Conservation (phyloP, 1,140 invertebrate genomes). For the Spodoptera frugiperda region DNA sequence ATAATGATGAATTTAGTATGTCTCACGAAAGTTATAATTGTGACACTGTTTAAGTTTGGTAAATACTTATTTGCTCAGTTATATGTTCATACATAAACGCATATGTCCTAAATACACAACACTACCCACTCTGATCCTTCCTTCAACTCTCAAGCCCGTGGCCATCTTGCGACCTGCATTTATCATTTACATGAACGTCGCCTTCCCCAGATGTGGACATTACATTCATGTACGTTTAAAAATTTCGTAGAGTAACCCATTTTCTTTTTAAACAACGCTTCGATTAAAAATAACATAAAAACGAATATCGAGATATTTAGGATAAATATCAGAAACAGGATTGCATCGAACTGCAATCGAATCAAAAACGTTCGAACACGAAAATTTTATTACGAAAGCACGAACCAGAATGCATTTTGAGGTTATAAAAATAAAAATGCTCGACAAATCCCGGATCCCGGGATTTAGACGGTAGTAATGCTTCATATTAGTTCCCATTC, state of each 20-base stretch:
- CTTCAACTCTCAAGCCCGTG: no score
- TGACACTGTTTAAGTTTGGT: no score
- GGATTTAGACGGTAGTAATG: conserved; percentile 28
- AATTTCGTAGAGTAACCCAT: no score
- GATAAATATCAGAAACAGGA: not conserved
- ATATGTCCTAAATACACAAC: not conserved
- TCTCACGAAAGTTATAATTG: no score
- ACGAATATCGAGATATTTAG: not conserved
- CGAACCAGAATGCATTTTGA: conserved; percentile 24
- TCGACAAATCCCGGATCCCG: conserved; percentile 27
- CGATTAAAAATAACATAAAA: conserved; percentile 16
- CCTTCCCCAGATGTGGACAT: no score
- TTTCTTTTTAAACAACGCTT: no score
- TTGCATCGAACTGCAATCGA: conserved; percentile 32
- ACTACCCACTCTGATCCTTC: not conserved
- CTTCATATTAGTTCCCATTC: conserved; percentile 46
- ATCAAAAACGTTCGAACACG: conserved; percentile 13
- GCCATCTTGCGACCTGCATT: no score
- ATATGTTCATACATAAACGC: no score
- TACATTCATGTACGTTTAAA: no score
- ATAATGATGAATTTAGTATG: no score
- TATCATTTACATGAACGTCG: no score
- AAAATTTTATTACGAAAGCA: conserved; percentile 34
- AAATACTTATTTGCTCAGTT: no score
- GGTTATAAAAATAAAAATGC: conserved; percentile 49